phyloP scores from a whole-genome alignment of 2,113 vertebrate species.

The Corapipo altera region DNA sequence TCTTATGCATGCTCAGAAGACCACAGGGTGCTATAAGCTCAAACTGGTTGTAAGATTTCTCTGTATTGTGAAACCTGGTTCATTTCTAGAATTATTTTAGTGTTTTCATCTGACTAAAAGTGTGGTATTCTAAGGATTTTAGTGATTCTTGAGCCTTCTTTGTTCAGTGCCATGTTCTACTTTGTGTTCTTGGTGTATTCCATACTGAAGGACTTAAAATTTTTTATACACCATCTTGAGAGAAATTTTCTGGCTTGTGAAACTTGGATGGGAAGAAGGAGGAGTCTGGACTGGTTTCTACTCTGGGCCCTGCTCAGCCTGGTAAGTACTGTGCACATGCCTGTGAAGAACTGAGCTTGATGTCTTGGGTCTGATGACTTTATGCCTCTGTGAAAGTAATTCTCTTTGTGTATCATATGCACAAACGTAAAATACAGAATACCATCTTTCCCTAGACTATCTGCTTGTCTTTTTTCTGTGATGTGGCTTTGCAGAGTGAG shows the following conservation, averaged over 20 bases:
- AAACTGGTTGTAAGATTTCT: background rate
- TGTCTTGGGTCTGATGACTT: background rate
- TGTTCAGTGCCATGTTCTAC: background rate
- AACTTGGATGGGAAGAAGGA: background rate
- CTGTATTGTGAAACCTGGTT: background rate
- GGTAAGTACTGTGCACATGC: background rate
- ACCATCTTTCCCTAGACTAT: background rate
- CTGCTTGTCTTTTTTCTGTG: background rate
- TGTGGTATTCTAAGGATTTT: background rate
- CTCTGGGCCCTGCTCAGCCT: rapidly evolving
- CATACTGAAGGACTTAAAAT: background rate
- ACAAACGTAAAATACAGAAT: background rate
- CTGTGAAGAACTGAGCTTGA: background rate
- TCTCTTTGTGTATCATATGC: background rate
- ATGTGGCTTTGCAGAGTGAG: background rate
- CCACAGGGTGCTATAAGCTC: background rate
- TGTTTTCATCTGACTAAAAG: background rate
- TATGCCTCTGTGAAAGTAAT: background rate
- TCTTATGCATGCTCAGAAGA: background rate
- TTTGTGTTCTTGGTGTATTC: background rate
- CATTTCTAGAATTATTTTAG: background rate
- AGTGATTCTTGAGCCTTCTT: background rate
- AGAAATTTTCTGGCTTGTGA: background rate
- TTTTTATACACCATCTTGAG: background rate
- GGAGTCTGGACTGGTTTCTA: background rate